These are phyloP conservation scores for Philereme vetulata DNA, from an alignment of 2,888 invertebrate species.

Conservation along the genomic window DNA sequence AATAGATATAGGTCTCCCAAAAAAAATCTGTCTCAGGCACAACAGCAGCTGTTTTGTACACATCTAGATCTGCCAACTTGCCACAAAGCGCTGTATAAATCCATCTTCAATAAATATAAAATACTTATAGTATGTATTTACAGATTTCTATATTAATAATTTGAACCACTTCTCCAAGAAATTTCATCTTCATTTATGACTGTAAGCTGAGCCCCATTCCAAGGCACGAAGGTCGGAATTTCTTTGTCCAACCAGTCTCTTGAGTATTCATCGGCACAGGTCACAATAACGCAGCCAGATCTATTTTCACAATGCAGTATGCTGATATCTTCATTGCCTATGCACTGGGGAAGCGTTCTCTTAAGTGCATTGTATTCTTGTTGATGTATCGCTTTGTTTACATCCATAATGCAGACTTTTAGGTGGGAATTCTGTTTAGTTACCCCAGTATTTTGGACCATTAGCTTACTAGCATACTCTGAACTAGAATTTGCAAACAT, in stretches of 20 bases:
- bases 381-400: not conserved
- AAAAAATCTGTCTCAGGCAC: no score
- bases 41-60: no score
- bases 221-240: constrained; percentile 20
- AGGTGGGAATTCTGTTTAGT: not conserved
- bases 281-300: not conserved
- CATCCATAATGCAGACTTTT: constrained; percentile 13
- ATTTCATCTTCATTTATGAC: constrained; percentile 5
- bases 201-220: constrained; percentile 17
- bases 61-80: no score
- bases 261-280: constrained; percentile 11
- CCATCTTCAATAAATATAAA: no score
- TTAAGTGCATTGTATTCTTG: not conserved
- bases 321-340: constrained; percentile 8
- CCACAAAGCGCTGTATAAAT: no score
- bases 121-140: no score
- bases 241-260: constrained; percentile 26
- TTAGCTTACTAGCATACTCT: no score
- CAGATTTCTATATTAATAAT: no score
- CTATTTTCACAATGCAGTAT: not conserved
- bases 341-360: constrained; percentile 8
- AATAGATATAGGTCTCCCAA: no score
- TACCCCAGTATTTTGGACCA: not conserved
- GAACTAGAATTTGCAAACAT: no score
- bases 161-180: not conserved